A percentile compares a stretch with the other conserved stretches of the same genome.
Evolutionary conservation across 2,888 invertebrate species (phyloP).

Genomic region (Chironomus riparius): DNA sequence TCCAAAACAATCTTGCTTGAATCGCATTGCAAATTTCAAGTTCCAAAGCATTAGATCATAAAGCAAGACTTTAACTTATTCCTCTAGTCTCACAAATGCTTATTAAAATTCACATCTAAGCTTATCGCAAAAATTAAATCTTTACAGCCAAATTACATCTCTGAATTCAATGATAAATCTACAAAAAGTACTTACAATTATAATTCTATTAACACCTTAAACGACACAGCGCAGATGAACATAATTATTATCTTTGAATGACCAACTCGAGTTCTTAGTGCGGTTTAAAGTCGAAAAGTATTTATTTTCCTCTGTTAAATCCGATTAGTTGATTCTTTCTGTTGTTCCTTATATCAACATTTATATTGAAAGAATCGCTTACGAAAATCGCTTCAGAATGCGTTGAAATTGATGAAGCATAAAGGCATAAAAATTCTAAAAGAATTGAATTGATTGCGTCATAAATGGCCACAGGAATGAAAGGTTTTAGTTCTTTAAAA

Average conservation of each 20-base stretch:
- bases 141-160: no score
- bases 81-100: no score
- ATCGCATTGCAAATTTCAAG: no score
- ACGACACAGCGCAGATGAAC: background rate
- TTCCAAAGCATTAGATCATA: no score
- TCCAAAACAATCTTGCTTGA: no score
- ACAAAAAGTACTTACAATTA: background rate
- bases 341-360: background rate
- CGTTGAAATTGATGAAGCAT: constrained; percentile 19
- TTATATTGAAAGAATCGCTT: background rate
- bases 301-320: background rate
- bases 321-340: background rate
- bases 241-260: background rate
- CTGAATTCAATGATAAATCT: no score
- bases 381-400: background rate
- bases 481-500: background rate
- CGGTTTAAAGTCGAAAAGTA: background rate
- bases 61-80: no score
- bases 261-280: background rate
- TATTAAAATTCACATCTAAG: no score
- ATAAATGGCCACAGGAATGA: background rate
- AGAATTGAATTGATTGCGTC: background rate
- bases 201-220: background rate
- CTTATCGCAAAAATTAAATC: no score
- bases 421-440: background rate